Conservation (phyloP, 2,888 invertebrate genomes). For the Molanna angustata region DNA sequence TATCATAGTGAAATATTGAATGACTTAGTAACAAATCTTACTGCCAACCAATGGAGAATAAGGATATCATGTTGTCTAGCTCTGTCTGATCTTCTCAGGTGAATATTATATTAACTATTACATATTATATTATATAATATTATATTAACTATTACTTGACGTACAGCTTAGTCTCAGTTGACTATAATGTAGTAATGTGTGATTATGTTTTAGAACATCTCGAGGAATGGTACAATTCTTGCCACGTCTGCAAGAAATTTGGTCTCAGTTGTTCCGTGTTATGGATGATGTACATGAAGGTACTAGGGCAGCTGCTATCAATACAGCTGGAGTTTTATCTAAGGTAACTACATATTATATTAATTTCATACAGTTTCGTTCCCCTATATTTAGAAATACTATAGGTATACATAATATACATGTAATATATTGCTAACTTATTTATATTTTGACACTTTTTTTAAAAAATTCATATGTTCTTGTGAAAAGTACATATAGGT, state of each 20-base stretch:
- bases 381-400: too few relatives aligned
- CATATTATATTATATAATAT: too few relatives aligned
- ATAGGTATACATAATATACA: too few relatives aligned
- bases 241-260: constrained; percentile 59
- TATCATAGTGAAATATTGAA: constrained; percentile 77
- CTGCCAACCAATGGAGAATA: constrained; percentile 83
- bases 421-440: too few relatives aligned
- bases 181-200: neutral
- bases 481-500: too few relatives aligned
- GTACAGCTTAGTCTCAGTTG: too few relatives aligned
- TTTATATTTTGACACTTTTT: too few relatives aligned
- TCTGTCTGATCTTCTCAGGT: constrained; percentile 77
- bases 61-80: constrained; percentile 90
- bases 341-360: constrained; percentile 54
- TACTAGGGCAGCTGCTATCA: constrained; percentile 71
- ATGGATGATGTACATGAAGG: constrained; percentile 95
- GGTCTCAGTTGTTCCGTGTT: constrained; percentile 82
- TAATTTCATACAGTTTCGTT: too few relatives aligned
- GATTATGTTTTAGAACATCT: constrained; percentile 26
- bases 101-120: constrained; percentile 38
- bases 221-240: constrained; percentile 20
- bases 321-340: constrained; percentile 67
- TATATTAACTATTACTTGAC: too few relatives aligned
- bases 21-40: constrained; percentile 79
- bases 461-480: too few relatives aligned